A percentile compares a stretch with the other conserved stretches of the same genome.
These are phyloP conservation scores for Scolopax rusticola DNA, from an alignment of 2,797 vertebrate species.

Conservation along the genomic window DNA sequence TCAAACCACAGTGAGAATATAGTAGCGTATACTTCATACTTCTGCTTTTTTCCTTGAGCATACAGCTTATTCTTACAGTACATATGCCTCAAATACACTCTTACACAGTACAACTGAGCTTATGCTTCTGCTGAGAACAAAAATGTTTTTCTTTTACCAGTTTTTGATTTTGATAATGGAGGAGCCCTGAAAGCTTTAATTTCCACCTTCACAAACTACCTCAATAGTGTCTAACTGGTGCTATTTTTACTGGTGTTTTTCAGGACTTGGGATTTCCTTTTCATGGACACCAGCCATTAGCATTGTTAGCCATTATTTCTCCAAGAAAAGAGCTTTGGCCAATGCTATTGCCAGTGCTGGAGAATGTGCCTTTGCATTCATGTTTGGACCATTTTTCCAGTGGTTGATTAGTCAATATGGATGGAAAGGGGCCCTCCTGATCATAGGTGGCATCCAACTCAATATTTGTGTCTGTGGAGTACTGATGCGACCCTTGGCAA, in stretches of 20 bases:
- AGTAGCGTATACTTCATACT: neutral
- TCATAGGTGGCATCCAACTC: slow-evolving; percentile 63
- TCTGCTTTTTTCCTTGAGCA: neutral
- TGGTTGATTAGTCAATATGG: slow-evolving; percentile 59
- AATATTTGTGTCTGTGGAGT: slow-evolving; percentile 59
- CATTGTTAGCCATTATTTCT: slow-evolving; percentile 67
- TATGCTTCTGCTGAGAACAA: neutral
- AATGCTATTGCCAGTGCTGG: slow-evolving; percentile 61
- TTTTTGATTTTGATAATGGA: neutral
- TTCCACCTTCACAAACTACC: neutral
- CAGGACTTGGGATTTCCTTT: slow-evolving; percentile 67
- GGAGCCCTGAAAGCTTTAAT: neutral
- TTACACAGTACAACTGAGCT: neutral
- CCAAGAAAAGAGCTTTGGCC: slow-evolving; percentile 51
- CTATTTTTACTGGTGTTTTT: slow-evolving; percentile 21
- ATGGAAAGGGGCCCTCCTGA: slow-evolving; percentile 62
- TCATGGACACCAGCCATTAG: slow-evolving; percentile 61
- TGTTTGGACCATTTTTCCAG: slow-evolving; percentile 57
- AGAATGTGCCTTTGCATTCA: slow-evolving; percentile 64
- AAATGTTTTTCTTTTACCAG: neutral
- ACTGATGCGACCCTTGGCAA: slow-evolving; percentile 40
- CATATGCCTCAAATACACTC: neutral
- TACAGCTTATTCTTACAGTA: neutral
- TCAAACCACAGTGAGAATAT: neutral
- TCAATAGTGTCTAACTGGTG: neutral